These are phyloP conservation scores for Lydus trimaculatus DNA, from an alignment of 2,888 invertebrate genomes.

Conservation along the genomic window DNA sequence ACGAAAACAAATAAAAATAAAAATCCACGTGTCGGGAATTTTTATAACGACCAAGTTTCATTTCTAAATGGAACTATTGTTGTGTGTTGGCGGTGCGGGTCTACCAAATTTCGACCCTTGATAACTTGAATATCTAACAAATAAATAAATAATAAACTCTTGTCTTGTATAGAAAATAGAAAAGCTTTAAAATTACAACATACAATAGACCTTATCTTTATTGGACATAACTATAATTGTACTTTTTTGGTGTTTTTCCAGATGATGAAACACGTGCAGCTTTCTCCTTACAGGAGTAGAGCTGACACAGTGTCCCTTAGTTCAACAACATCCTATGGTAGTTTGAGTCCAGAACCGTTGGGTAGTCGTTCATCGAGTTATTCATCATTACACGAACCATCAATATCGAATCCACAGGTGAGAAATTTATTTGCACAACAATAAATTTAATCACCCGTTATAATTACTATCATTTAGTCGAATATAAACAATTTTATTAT, in stretches of 20 bases:
- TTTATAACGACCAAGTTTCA: too few relatives aligned
- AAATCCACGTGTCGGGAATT: not conserved
- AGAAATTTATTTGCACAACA: constrained; percentile 29
- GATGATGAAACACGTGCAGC: constrained; percentile 93
- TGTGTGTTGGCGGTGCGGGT: not conserved
- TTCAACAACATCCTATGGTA: constrained; percentile 76
- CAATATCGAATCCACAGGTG: constrained; percentile 58
- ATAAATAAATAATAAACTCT: too few relatives aligned
- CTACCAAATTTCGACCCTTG: not conserved
- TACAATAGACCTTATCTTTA: too few relatives aligned
- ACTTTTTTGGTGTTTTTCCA: constrained; percentile 46
- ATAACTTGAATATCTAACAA: not conserved
- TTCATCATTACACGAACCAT: constrained; percentile 67
- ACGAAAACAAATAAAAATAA: not conserved
- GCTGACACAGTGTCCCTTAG: constrained; percentile 85
- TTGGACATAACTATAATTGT: not conserved
- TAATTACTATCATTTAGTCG: too few relatives aligned
- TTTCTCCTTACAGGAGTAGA: constrained; percentile 84
- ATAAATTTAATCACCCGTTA: not conserved
- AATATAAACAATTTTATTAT: too few relatives aligned
- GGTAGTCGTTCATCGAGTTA: constrained; percentile 74
- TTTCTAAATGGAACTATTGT: not conserved
- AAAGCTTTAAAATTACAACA: too few relatives aligned
- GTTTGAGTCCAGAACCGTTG: constrained; percentile 74
- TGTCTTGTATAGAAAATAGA: too few relatives aligned